A percentile compares a stretch with the other conserved stretches of the same genome.
Conservation (phyloP, 2,888 invertebrate genomes). For the Lacanobia oleracea region DNA sequence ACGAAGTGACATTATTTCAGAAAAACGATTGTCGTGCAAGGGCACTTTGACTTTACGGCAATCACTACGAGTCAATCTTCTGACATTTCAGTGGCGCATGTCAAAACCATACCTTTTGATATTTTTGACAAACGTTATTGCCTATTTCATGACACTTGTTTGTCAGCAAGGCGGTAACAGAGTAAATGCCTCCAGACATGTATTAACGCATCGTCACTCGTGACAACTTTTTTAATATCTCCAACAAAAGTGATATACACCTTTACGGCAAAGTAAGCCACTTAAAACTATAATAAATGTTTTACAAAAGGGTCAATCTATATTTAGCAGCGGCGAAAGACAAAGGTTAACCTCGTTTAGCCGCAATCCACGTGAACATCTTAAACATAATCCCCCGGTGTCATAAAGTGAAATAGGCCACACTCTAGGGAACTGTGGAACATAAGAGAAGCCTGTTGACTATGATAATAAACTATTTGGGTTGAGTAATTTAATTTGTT, state of each 20-base stretch:
- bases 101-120: too few relatives aligned
- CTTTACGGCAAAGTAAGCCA: neutral
- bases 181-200: neutral
- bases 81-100: too few relatives aligned
- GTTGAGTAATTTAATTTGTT: neutral
- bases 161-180: neutral
- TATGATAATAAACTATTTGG: neutral
- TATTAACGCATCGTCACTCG: neutral
- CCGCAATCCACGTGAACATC: conserved; percentile 30
- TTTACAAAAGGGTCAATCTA: conserved; percentile 14
- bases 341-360: conserved; percentile 19
- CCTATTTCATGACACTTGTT: neutral
- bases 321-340: conserved; percentile 14
- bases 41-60: too few relatives aligned
- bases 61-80: too few relatives aligned
- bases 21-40: too few relatives aligned
- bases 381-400: conserved; percentile 35
- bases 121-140: too few relatives aligned
- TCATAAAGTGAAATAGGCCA: conserved; percentile 34
- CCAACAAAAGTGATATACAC: neutral
- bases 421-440: neutral
- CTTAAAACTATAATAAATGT: conserved; percentile 17
- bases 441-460: conserved; percentile 2
- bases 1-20: too few relatives aligned
- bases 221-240: neutral